Conservation (phyloP, 2,113 vertebrate species). For the Apodemus sylvaticus region DNA sequence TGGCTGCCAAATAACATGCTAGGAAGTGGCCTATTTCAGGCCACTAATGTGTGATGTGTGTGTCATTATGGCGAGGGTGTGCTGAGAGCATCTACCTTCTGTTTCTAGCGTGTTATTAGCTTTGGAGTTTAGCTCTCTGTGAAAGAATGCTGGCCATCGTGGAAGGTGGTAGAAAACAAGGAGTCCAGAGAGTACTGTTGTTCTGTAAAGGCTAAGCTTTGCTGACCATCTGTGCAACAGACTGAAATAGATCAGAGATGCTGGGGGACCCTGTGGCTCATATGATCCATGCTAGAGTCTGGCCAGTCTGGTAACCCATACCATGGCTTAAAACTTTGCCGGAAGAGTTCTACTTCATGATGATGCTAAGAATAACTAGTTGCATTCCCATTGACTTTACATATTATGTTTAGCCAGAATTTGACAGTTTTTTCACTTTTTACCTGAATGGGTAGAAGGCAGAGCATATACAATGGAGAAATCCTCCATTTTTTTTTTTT, state of each 20-base stretch:
- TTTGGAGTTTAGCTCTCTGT: background rate
- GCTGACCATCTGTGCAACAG: background rate
- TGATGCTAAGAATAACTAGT: background rate
- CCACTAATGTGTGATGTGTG: background rate
- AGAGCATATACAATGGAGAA: background rate
- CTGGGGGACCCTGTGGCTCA: background rate
- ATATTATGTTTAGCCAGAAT: background rate
- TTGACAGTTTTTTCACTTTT: background rate
- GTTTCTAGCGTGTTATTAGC: background rate
- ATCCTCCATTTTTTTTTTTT: background rate
- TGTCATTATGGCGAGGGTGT: background rate
- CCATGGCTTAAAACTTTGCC: background rate
- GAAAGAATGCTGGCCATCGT: background rate
- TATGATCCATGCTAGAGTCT: background rate
- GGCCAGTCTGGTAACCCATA: background rate
- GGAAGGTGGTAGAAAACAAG: rapidly evolving
- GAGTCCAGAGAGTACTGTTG: too few relatives aligned
- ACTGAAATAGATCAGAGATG: background rate
- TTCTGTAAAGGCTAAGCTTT: rapidly evolving
- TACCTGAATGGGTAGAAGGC: background rate
- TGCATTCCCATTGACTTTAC: background rate
- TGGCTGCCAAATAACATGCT: background rate
- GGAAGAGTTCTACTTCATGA: background rate
- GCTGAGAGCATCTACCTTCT: background rate
- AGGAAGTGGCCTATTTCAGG: background rate